These are phyloP conservation scores for Steinernema scapterisci DNA, from an alignment of 2,888 invertebrate genomes.

Conservation along the genomic window DNA sequence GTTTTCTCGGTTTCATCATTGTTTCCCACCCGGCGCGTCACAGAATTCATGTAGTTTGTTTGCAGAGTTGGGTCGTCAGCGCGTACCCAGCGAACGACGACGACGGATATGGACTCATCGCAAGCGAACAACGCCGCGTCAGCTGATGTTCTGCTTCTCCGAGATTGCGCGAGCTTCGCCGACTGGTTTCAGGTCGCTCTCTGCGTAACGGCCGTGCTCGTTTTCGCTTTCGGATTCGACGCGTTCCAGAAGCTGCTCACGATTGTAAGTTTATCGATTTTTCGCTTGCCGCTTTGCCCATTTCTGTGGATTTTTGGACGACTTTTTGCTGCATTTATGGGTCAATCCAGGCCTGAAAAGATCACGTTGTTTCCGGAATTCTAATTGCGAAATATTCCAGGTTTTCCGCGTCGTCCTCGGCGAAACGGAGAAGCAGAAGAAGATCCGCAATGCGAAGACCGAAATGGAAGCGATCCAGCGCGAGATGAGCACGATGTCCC, in stretches of 20 bases:
- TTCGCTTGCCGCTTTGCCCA: too few relatives aligned
- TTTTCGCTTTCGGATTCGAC: conserved; percentile 11
- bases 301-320: too few relatives aligned
- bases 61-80: background rate
- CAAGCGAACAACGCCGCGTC: background rate
- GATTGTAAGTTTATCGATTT: background rate
- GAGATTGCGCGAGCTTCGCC: background rate
- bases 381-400: too few relatives aligned
- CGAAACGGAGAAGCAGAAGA: background rate
- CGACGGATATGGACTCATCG: too few relatives aligned
- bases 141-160: conserved; percentile 1
- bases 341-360: too few relatives aligned
- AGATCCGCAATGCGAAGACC: background rate
- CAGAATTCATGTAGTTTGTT: background rate
- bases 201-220: background rate
- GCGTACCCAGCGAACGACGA: too few relatives aligned
- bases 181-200: background rate
- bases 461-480: conserved; percentile 22
- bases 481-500: conserved; percentile 37
- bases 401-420: background rate
- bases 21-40: background rate
- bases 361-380: too few relatives aligned
- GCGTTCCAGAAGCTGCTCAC: background rate
- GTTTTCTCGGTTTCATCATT: background rate
- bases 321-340: too few relatives aligned